These are phyloP conservation scores for Lepidurus packardi DNA, from an alignment of 1,140 invertebrate species.

Conservation along the genomic window DNA sequence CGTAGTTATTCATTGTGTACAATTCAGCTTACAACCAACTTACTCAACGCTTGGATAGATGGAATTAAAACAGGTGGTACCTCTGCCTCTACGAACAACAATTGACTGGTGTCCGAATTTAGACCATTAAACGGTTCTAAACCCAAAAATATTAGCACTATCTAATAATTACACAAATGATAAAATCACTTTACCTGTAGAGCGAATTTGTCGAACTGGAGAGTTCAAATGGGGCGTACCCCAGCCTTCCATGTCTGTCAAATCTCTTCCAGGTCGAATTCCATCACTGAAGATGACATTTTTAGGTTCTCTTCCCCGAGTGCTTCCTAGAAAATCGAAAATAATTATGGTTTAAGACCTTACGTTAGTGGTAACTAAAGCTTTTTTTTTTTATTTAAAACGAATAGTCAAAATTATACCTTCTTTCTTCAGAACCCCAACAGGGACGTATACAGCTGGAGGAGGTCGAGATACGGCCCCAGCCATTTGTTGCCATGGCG, in stretches of 20 bases:
- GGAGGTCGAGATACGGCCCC: constrained; percentile 48
- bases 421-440: constrained; percentile 72
- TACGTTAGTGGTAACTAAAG: background rate
- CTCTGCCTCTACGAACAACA: background rate
- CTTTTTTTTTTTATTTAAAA: constrained; percentile 16
- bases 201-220: background rate
- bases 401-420: constrained; percentile 42
- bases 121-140: background rate
- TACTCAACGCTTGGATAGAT: background rate
- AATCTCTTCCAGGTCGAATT: constrained; percentile 80
- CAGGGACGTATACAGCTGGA: constrained; percentile 74
- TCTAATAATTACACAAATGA: background rate
- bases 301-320: constrained; percentile 54
- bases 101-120: background rate
- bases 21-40: constrained; percentile 6
- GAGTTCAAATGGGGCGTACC: constrained; percentile 38
- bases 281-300: constrained; percentile 89
- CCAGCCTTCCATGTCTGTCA: constrained; percentile 64
- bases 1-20: background rate
- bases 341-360: background rate
- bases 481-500: constrained; percentile 67
- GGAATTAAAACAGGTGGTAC: background rate
- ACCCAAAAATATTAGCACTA: background rate
- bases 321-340: constrained; percentile 37
- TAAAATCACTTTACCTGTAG: background rate